Evolutionary conservation across 2,797 vertebrate species (phyloP), one percentile per base, ranked within the genome.

Genomic region (Rhinoraja longicauda): DNA sequence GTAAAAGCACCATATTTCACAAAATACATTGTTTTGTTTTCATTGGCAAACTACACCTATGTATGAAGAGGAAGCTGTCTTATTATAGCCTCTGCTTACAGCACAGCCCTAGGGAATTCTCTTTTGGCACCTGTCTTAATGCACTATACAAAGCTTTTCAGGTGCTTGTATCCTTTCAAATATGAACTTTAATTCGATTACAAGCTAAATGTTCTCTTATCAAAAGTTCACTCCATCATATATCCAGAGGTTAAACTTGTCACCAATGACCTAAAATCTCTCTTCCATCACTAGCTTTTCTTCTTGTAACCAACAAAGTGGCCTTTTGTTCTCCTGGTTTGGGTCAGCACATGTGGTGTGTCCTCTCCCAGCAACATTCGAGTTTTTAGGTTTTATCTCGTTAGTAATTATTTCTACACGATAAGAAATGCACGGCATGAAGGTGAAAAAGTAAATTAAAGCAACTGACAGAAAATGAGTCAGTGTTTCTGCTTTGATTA

Each of bases 361-460:
- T 9, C n/a, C n/a, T 88, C 67, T 88, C n/a, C 19, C n/a, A 64
- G n/a, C 84, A 67, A 36, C n/a, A 64, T 67, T 88, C 88, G 17
- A 88, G 88, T 88, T 88, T 64, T 88, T 64, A 36, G 84, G 32
- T 88, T 88, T 88, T 32, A 88, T 17, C 59, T 32, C 36, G 15
- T 21, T 88, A 67, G 84, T 88, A 88, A 88, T 64, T 64, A 88
- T 67, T 19, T 88, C n/a, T 88, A 64, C 84, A 67, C 32, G 59
- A 88, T 29, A 67, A 67, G 21, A 88, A 67, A n/a, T 36, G 57
- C n/a, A 88, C 32, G 36, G 4, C 84, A 64, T 88, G 84, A 88
- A 88, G 84, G 2, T 88, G 59, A 88, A 88, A 15, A 13, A 32
- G 13, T 86, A 62, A 86, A 86, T 36, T 9, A 64, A 59, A 32